Conservation (phyloP, 2,888 invertebrate genomes). For the Helobdella robusta region DNA sequence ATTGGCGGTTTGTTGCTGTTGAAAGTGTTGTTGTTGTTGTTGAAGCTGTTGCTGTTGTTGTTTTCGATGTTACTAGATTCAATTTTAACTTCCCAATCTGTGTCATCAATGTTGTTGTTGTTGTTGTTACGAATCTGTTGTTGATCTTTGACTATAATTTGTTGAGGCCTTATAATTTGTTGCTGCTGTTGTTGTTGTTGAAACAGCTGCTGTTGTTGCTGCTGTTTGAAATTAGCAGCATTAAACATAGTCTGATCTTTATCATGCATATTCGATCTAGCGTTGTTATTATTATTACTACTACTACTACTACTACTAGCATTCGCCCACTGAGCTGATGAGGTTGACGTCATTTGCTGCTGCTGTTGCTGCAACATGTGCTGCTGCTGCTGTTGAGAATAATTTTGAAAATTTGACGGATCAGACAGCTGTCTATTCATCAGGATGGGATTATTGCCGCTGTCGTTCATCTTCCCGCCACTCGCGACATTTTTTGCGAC, state of each 20-base stretch:
- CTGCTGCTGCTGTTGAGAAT: no score
- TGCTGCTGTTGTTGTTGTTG: background rate
- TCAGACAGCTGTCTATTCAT: constrained; percentile 11
- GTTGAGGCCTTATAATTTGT: background rate
- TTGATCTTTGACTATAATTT: background rate
- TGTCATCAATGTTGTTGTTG: constrained; percentile 2
- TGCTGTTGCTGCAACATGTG: no score
- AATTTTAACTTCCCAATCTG: constrained; percentile 11
- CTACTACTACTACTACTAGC: background rate
- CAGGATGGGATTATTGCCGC: background rate
- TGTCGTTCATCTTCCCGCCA: background rate
- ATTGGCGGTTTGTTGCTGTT: constrained; percentile 18
- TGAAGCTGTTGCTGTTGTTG: constrained; percentile 2
- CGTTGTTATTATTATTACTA: background rate
- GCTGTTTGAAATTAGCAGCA: background rate
- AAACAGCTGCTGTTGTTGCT: no score
- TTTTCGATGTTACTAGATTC: background rate
- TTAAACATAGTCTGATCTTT: background rate
- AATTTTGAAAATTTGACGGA: constrained; percentile 14
- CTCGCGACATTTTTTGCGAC: no score
- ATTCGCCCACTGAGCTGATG: background rate
- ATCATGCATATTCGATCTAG: background rate
- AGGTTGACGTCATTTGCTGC: no score
- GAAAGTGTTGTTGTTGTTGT: background rate
- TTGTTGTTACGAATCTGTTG: background rate